Percentiles rank a stretch among this genome's conserved stretches.
Conservation (phyloP, 2,888 invertebrate genomes). For the Orthosia cruda region DNA sequence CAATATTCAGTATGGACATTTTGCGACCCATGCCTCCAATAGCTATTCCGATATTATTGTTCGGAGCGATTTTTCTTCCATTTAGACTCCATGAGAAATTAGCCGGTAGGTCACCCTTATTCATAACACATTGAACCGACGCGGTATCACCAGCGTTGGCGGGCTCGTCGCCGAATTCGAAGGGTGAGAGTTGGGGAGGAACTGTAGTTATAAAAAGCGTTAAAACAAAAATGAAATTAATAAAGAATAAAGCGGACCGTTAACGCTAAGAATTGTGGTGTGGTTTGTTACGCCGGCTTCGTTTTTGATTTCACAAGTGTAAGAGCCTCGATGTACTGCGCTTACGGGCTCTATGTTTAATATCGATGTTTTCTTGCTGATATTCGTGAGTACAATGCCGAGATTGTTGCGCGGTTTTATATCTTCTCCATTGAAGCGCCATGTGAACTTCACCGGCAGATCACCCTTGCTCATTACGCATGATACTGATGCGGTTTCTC, state of each 20-base stretch:
- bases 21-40: conserved; percentile 93
- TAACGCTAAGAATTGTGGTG: conserved; percentile 92
- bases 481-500: conserved; percentile 94
- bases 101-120: conserved; percentile 96
- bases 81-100: conserved; percentile 94
- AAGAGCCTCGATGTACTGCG: conserved; percentile 92
- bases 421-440: conserved; percentile 93
- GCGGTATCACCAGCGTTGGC: conserved; percentile 95
- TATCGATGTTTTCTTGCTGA: conserved; percentile 93
- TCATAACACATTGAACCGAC: conserved; percentile 94
- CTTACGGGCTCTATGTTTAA: conserved; percentile 93
- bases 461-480: conserved; percentile 96
- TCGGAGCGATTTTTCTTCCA: conserved; percentile 89
- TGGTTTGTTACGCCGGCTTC: conserved; percentile 92
- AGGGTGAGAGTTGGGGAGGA: conserved; percentile 93
- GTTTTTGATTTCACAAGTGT: conserved; percentile 93
- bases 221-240: conserved; percentile 69
- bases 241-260: conserved; percentile 89
- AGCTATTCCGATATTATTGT: conserved; percentile 91
- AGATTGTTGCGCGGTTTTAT: conserved; percentile 89
- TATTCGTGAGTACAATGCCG: conserved; percentile 92
- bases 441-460: conserved; percentile 94
- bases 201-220: conserved; percentile 88
- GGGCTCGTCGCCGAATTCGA: conserved; percentile 93
- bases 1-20: conserved; percentile 93